These are phyloP conservation scores for Chaetodon auriga DNA, from an alignment of 2,113 vertebrate genomes.

Conservation along the genomic window DNA sequence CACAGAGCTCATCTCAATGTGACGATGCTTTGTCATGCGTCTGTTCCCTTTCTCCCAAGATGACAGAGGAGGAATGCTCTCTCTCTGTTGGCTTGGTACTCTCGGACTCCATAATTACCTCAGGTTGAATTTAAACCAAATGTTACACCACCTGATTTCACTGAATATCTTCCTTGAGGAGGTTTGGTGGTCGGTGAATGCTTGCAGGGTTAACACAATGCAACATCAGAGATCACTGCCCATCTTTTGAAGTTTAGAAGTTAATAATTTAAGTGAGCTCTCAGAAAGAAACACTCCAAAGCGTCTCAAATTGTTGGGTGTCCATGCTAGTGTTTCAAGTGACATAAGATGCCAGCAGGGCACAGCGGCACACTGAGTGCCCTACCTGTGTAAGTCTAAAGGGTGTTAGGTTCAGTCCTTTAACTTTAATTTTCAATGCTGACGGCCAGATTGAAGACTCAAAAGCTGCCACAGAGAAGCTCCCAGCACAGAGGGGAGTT, in stretches of 20 bases:
- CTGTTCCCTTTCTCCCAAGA: not conserved
- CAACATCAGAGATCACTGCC: not conserved
- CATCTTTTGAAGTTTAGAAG: not conserved
- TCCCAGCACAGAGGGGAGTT: not conserved
- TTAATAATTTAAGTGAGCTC: not conserved
- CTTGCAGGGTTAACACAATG: not conserved
- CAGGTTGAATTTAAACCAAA: slow-evolving; percentile 48
- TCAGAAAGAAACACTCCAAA: not conserved
- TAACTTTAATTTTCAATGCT: not conserved
- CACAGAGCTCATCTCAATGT: not conserved
- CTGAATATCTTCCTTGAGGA: slow-evolving; percentile 31
- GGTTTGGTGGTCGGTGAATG: not conserved
- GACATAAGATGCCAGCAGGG: too few species aligned
- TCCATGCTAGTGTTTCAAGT: not conserved
- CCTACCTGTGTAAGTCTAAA: not conserved
- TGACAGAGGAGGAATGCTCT: not conserved
- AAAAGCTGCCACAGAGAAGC: not conserved
- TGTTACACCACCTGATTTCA: slow-evolving; percentile 42
- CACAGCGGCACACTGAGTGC: not conserved
- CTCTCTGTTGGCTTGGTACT: slow-evolving; percentile 34
- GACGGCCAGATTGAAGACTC: not conserved
- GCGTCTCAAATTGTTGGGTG: not conserved
- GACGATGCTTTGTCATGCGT: slow-evolving; percentile 20
- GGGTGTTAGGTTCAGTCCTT: not conserved
- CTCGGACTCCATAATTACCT: slow-evolving; percentile 25